These are phyloP conservation scores for Agrilus planipennis DNA, from an alignment of 1,140 invertebrate genomes.

Conservation along the genomic window DNA sequence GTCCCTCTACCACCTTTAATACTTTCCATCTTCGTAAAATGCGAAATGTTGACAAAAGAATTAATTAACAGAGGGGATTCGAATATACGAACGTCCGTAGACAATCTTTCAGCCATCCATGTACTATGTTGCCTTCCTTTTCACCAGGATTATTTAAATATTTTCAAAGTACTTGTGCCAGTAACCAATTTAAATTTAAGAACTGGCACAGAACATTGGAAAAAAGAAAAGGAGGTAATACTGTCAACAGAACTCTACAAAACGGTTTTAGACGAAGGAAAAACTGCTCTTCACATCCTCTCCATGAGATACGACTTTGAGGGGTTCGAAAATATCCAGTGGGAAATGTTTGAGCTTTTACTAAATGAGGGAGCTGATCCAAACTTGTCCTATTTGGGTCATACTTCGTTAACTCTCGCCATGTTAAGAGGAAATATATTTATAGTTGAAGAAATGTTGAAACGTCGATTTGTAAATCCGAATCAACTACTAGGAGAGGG, in stretches of 20 bases:
- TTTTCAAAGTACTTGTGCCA: conserved; percentile 31
- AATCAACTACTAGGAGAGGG: conserved; percentile 16
- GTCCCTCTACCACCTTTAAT: conserved; percentile 37
- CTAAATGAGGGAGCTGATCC: conserved; percentile 12
- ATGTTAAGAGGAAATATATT: conserved; percentile 21
- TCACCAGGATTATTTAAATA: conserved; percentile 28
- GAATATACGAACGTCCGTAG: conserved; percentile 29
- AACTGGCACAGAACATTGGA: conserved; percentile 19
- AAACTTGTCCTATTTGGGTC: conserved; percentile 22
- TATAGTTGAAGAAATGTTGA: conserved; percentile 16
- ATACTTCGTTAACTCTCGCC: conserved; percentile 23
- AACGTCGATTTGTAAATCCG: conserved; percentile 16
- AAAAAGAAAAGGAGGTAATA: conserved; percentile 13
- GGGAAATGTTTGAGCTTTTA: conserved; percentile 13
- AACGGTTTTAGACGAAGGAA: conserved; percentile 17
- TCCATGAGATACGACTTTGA: conserved; percentile 24
- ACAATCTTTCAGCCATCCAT: conserved; percentile 33
- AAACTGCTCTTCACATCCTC: conserved; percentile 26
- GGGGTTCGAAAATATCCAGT: conserved; percentile 10
- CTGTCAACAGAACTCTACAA: conserved; percentile 12
- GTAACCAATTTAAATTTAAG: conserved; percentile 31
- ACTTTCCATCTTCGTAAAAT: conserved; percentile 32
- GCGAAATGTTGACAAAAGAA: conserved; percentile 29
- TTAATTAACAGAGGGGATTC: conserved; percentile 33
- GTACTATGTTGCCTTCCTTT: conserved; percentile 31